Percentiles rank a stretch among this genome's conserved stretches.
These are phyloP conservation scores for Chaetorhynchus papuensis DNA, from an alignment of 2,113 vertebrate genomes.

Conservation along the genomic window DNA sequence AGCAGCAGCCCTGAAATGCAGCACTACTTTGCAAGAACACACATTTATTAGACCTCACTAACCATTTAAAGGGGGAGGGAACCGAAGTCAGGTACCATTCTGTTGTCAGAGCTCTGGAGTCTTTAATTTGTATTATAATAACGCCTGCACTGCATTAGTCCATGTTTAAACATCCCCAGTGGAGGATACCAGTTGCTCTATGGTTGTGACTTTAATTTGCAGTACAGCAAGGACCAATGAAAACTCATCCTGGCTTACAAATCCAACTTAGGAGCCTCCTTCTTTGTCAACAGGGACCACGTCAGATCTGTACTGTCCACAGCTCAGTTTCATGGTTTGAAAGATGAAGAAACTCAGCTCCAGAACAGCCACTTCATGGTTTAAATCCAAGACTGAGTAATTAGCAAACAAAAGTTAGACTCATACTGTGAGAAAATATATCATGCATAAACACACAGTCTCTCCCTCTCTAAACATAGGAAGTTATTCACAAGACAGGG, in stretches of 20 bases:
- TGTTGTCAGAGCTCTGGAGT: background rate
- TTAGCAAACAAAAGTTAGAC: conserved; percentile 25
- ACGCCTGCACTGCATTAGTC: background rate
- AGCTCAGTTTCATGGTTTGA: background rate
- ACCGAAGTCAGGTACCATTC: background rate
- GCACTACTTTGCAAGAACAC: background rate
- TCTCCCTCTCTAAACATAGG: conserved; percentile 24
- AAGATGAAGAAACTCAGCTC: background rate
- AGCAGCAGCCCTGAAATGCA: background rate
- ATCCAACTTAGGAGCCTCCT: background rate
- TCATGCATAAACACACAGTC: conserved; percentile 8
- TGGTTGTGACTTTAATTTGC: background rate
- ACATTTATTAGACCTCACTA: background rate
- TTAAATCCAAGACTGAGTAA: conserved; percentile 15
- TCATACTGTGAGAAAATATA: conserved; percentile 34
- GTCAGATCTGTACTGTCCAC: background rate
- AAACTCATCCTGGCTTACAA: background rate
- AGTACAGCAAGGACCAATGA: background rate
- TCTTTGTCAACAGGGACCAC: background rate
- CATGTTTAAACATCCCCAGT: background rate
- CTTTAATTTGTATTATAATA: conserved; percentile 6
- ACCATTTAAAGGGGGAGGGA: background rate
- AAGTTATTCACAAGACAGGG: background rate
- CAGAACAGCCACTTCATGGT: background rate
- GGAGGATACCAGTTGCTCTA: background rate